Evolutionary conservation across 2,797 vertebrate genomes (phyloP).

Genomic region (Epinephelus awoara): DNA sequence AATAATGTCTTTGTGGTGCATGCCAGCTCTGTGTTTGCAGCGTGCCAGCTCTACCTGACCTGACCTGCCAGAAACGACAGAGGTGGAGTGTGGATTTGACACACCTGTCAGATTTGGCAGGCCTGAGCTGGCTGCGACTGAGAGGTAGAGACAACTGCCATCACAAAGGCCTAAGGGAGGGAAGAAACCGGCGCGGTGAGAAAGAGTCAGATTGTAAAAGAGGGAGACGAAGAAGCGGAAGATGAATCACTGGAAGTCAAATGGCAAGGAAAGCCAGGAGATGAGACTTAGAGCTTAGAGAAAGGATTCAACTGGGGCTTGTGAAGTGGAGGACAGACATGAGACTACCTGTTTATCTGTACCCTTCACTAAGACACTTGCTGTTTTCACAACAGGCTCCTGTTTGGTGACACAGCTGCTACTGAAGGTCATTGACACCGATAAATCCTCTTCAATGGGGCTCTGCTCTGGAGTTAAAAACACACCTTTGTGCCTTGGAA

Average conservation of each 20-base stretch:
- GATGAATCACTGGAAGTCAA: slow-evolving; percentile 71
- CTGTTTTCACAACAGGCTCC: slow-evolving; percentile 53
- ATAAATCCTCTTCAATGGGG: slow-evolving; percentile 32
- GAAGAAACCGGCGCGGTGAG: slow-evolving; percentile 43
- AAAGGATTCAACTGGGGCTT: slow-evolving; percentile 40
- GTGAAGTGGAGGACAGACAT: slow-evolving; percentile 54
- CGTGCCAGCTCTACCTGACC: slow-evolving; percentile 72
- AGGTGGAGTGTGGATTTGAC: slow-evolving; percentile 78
- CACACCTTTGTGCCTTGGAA: slow-evolving; percentile 33
- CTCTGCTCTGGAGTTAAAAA: slow-evolving; percentile 24
- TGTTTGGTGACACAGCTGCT: slow-evolving; percentile 45
- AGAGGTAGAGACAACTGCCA: slow-evolving; percentile 67
- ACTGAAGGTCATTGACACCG: slow-evolving; percentile 48
- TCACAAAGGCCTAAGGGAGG: slow-evolving; percentile 65
- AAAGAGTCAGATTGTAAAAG: slow-evolving; percentile 54
- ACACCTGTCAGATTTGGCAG: slow-evolving; percentile 81
- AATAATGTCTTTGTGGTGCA: slow-evolving; percentile 57
- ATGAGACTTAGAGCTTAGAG: slow-evolving; percentile 61
- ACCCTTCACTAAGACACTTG: slow-evolving; percentile 37
- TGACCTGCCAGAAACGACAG: slow-evolving; percentile 73
- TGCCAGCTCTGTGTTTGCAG: slow-evolving; percentile 57
- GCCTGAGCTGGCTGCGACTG: slow-evolving; percentile 67
- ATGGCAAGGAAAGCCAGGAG: slow-evolving; percentile 63
- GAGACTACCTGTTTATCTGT: slow-evolving; percentile 59
- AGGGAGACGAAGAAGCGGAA: slow-evolving; percentile 39